phyloP scores from a whole-genome alignment of 2,888 invertebrate genomes.

The Merodon equestris region DNA sequence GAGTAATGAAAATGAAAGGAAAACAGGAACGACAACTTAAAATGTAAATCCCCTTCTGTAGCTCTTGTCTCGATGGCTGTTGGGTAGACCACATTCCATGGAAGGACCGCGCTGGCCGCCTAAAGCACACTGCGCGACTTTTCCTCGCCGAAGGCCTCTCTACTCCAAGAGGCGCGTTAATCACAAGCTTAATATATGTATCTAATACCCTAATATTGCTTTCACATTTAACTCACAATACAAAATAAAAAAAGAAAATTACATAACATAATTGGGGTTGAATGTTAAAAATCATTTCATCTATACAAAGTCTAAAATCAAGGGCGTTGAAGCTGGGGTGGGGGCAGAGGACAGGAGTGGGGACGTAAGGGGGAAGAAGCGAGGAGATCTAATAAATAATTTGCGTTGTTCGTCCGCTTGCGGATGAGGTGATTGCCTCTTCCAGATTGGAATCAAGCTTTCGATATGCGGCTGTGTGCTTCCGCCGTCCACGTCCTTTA shows the following conservation, averaged over 20 bases:
- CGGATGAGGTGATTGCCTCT: constrained; percentile 82
- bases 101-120: no score
- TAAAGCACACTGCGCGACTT: no score
- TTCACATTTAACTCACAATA: constrained; percentile 54
- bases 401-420: constrained; percentile 70
- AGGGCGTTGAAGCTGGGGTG: background rate
- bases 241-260: constrained; percentile 48
- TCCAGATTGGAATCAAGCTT: constrained; percentile 84
- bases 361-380: no score
- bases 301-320: constrained; percentile 20
- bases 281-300: constrained; percentile 15
- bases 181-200: constrained; percentile 47
- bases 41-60: constrained; percentile 24
- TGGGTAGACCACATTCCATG: background rate
- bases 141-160: no score
- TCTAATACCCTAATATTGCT: constrained; percentile 65
- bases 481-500: constrained; percentile 77
- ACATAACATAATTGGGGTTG: constrained; percentile 3
- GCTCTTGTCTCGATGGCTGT: constrained; percentile 16
- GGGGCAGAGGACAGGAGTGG: no score
- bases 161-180: constrained; percentile 27
- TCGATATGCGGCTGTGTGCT: constrained; percentile 83
- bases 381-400: constrained; percentile 70
- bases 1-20: background rate
- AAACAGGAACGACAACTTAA: background rate